phyloP scores from a whole-genome alignment of 1,140 invertebrate species.

The Anastrepha obliqua region DNA sequence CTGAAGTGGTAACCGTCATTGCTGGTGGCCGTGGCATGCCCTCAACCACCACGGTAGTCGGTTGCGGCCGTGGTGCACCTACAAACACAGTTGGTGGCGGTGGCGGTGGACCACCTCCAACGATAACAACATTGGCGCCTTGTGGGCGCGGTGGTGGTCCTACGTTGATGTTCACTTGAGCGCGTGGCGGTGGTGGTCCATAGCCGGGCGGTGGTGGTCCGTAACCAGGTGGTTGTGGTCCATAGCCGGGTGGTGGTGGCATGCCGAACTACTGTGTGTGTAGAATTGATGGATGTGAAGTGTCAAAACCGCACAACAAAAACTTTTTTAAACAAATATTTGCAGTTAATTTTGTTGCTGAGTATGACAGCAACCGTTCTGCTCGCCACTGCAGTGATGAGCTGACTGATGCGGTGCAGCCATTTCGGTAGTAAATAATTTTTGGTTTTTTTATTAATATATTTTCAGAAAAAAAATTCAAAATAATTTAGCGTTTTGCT shows the following conservation, averaged over 20 bases:
- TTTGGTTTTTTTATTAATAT: not conserved
- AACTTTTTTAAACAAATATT: not conserved
- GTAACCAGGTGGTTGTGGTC: slow-evolving; percentile 28
- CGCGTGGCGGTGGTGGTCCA: slow-evolving; percentile 58
- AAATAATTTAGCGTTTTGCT: not conserved
- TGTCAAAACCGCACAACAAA: not conserved
- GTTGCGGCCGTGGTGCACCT: slow-evolving; percentile 56
- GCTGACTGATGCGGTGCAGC: not conserved
- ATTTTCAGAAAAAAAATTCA: not conserved
- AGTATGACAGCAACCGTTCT: not conserved
- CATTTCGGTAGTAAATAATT: not conserved
- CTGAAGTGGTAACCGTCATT: slow-evolving; percentile 30
- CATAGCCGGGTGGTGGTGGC: slow-evolving; percentile 34
- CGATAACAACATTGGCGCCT: slow-evolving; percentile 54
- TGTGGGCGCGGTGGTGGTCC: slow-evolving; percentile 58
- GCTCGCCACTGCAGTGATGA: not conserved
- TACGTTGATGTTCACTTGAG: slow-evolving; percentile 64
- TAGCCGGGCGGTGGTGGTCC: slow-evolving; percentile 59
- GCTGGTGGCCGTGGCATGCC: slow-evolving; percentile 39
- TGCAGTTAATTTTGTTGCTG: not conserved
- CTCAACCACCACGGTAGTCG: slow-evolving; percentile 58
- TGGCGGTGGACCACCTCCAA: slow-evolving; percentile 57
- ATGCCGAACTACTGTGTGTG: not conserved
- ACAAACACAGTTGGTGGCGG: slow-evolving; percentile 61
- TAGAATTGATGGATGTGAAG: not conserved